Evolutionary conservation across 2,113 vertebrate genomes (phyloP).

Genomic region (Diphyllodes magnificus): DNA sequence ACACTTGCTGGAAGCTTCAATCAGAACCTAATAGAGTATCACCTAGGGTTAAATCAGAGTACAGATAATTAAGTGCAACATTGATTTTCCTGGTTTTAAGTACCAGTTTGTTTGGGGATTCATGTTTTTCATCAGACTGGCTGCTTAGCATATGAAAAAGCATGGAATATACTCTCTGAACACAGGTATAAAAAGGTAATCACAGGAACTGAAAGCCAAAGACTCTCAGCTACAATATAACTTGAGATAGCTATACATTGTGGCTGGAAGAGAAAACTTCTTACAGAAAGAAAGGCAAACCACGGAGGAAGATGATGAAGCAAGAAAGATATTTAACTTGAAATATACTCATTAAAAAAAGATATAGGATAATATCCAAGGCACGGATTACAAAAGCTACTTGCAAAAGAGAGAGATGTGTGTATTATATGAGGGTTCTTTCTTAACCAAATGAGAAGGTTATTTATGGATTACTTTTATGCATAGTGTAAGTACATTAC

Average conservation of each 20-base stretch:
- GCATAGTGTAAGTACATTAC: conserved; percentile 19
- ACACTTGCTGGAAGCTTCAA: background rate
- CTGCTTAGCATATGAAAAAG: background rate
- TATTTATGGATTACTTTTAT: conserved; percentile 43
- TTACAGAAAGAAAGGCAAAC: background rate
- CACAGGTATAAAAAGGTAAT: background rate
- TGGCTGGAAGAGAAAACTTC: background rate
- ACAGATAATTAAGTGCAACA: background rate
- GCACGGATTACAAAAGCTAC: background rate
- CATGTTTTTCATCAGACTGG: background rate
- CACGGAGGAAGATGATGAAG: background rate
- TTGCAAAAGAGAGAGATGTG: background rate
- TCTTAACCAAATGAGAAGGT: background rate
- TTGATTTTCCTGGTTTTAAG: conserved; percentile 4
- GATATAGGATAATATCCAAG: background rate
- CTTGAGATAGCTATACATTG: background rate
- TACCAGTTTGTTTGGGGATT: background rate
- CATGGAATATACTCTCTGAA: background rate
- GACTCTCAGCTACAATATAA: background rate
- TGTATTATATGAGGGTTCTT: background rate
- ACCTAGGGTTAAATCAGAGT: background rate
- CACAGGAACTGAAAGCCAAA: background rate
- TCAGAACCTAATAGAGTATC: background rate
- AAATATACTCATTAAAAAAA: background rate
- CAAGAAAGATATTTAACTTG: background rate